Conservation (phyloP, 2,113 vertebrate genomes). For the Prochilodus magdalenae region DNA sequence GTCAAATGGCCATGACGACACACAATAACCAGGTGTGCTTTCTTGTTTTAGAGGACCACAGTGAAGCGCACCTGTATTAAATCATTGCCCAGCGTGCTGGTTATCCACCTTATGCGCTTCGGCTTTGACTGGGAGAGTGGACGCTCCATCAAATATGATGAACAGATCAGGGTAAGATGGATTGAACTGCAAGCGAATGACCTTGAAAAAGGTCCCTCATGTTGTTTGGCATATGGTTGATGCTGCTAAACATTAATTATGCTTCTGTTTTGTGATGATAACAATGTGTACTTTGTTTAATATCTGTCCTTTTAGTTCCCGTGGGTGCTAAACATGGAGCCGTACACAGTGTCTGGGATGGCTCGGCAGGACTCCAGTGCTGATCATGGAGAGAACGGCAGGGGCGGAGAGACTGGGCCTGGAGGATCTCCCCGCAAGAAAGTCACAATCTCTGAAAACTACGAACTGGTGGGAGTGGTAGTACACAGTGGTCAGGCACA, state of each 20-base stretch:
- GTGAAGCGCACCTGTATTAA: slow-evolving; percentile 98
- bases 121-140: slow-evolving; percentile 99
- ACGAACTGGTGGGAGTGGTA: slow-evolving; percentile 95
- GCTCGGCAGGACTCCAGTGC: slow-evolving; percentile 93
- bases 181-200: neutral
- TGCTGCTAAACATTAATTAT: too few relatives aligned
- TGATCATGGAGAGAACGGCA: slow-evolving; percentile 87
- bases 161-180: slow-evolving; percentile 92
- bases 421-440: slow-evolving; percentile 95
- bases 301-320: slow-evolving; percentile 83
- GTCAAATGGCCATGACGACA: neutral
- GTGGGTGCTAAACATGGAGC: slow-evolving; percentile 99
- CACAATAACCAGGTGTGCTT: neutral
- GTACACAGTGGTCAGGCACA: slow-evolving; percentile 98
- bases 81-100: slow-evolving; percentile 91
- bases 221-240: neutral
- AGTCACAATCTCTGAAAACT: slow-evolving; percentile 97
- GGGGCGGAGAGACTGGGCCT: slow-evolving; percentile 82
- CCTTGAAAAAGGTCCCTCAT: too few relatives aligned
- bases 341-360: slow-evolving; percentile 97
- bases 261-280: neutral
- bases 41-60: slow-evolving; percentile 88
- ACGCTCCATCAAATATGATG: slow-evolving; percentile 98
- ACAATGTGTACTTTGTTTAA: neutral
- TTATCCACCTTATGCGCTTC: slow-evolving; percentile 98